phyloP scores from a whole-genome alignment of 2,888 invertebrate species.

The Apoderus coryli region DNA sequence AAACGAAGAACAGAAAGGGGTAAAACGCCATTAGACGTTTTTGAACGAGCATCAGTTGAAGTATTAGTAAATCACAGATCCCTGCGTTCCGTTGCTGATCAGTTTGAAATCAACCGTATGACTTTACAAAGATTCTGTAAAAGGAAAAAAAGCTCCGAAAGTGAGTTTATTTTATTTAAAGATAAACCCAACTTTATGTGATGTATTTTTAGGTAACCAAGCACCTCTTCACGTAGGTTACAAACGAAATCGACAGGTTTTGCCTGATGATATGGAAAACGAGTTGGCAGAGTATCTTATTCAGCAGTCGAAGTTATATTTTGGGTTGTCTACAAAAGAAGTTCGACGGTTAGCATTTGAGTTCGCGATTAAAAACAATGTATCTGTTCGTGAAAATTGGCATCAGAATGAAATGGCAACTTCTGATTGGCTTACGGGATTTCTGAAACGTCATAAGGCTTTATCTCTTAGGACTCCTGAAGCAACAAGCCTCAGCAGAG shows the following conservation, averaged over 20 bases:
- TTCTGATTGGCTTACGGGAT: slow-evolving; percentile 21
- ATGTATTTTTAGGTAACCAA: slow-evolving; percentile 1
- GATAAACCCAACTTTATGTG: not conserved
- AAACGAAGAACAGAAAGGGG: slow-evolving; percentile 6
- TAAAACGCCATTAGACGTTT: slow-evolving; percentile 5
- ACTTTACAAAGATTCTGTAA: slow-evolving; percentile 5
- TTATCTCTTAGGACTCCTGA: slow-evolving; percentile 14
- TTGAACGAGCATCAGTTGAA: slow-evolving; percentile 3
- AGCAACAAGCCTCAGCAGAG: slow-evolving; percentile 17
- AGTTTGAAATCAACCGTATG: slow-evolving; percentile 1
- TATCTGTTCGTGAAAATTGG: slow-evolving; percentile 18
- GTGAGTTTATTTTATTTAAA: no score
- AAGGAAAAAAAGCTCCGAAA: no score
- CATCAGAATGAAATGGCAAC: slow-evolving; percentile 18
- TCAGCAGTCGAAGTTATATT: slow-evolving; percentile 6
- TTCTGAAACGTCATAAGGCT: slow-evolving; percentile 16
- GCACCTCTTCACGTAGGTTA: slow-evolving; percentile 1
- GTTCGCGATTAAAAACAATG: slow-evolving; percentile 9
- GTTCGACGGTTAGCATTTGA: slow-evolving; percentile 7
- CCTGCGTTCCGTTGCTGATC: slow-evolving; percentile 3
- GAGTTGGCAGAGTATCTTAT: slow-evolving; percentile 5
- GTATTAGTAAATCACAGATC: slow-evolving; percentile 5
- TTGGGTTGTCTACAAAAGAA: slow-evolving; percentile 5
- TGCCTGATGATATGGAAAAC: slow-evolving; percentile 3
- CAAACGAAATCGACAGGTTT: slow-evolving; percentile 1